Evolutionary conservation across 1,140 invertebrate species (phyloP).

Genomic region (Drosophila lacertosa): DNA sequence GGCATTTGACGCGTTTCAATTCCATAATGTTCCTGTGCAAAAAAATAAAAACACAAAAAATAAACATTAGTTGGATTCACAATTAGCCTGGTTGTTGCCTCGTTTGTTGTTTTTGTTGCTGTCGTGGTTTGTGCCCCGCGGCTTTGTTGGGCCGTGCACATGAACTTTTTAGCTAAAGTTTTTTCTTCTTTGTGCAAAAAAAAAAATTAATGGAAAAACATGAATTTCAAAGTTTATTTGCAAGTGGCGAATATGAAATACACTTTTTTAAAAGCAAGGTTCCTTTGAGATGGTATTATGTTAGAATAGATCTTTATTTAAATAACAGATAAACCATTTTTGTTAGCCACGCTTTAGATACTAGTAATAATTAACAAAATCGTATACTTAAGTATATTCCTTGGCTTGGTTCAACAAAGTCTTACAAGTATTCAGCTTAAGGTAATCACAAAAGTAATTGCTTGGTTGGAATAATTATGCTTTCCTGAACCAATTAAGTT

Average conservation of each 20-base stretch:
- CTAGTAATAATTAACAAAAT: too few relatives aligned
- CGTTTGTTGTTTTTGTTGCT: slow-evolving; percentile 15
- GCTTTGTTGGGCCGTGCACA: slow-evolving; percentile 52
- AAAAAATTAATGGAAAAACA: slow-evolving; percentile 13
- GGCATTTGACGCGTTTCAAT: slow-evolving; percentile 26
- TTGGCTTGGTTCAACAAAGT: too few relatives aligned
- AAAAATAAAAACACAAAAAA: slow-evolving; percentile 4
- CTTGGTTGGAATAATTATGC: too few relatives aligned
- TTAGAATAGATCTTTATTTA: too few relatives aligned
- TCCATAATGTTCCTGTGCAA: slow-evolving; percentile 26
- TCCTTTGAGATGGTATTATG: too few relatives aligned
- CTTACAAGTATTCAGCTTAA: too few relatives aligned
- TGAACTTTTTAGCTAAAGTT: slow-evolving; percentile 65
- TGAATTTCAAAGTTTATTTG: slow-evolving; percentile 7
- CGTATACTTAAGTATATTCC: too few relatives aligned
- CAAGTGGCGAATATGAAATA: slow-evolving; percentile 11
- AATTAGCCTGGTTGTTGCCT: slow-evolving; percentile 22
- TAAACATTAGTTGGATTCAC: slow-evolving; percentile 11
- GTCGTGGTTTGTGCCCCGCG: slow-evolving; percentile 39
- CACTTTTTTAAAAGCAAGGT: not conserved
- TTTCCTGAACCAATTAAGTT: too few relatives aligned
- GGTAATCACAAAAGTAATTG: too few relatives aligned
- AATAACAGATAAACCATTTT: too few relatives aligned
- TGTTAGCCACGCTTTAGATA: too few relatives aligned
- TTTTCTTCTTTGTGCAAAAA: slow-evolving; percentile 33